phyloP scores from a whole-genome alignment of 2,113 vertebrate species.

The Nipponia nippon region DNA sequence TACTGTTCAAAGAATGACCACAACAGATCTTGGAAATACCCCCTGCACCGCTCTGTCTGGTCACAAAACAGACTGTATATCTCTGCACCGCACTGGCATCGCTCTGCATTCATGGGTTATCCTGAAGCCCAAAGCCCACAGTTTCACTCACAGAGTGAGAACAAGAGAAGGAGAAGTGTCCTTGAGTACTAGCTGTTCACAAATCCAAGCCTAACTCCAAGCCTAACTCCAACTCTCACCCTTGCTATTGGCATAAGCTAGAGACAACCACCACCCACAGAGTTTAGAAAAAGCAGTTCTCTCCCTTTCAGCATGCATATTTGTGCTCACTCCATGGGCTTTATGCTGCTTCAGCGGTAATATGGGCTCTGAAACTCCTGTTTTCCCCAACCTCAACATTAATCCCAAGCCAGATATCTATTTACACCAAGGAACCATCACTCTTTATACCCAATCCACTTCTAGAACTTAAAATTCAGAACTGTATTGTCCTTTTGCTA shows the following conservation, averaged over 20 bases:
- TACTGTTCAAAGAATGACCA: neutral
- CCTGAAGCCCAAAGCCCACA: neutral
- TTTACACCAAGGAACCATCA: neutral
- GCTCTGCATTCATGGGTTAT: neutral
- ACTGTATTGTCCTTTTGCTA: neutral
- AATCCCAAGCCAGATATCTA: neutral
- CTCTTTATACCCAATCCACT: neutral
- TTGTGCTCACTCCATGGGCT: neutral
- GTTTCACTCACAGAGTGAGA: neutral
- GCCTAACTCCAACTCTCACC: neutral
- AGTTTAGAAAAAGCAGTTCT: neutral
- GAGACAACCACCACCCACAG: neutral
- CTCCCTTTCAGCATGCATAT: neutral
- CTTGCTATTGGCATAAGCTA: neutral
- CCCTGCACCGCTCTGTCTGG: neutral
- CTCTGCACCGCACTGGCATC: neutral
- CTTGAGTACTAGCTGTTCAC: neutral
- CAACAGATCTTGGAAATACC: neutral
- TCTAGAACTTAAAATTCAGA: neutral
- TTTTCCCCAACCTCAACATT: neutral
- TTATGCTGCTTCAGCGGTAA: neutral
- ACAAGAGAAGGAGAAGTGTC: neutral
- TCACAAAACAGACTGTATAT: neutral
- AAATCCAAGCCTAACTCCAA: neutral
- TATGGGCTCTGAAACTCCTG: neutral